Base-by-base conservation (phyloP, 1,140 invertebrate species). In the Zeugodacus cucurbitae region DNA sequence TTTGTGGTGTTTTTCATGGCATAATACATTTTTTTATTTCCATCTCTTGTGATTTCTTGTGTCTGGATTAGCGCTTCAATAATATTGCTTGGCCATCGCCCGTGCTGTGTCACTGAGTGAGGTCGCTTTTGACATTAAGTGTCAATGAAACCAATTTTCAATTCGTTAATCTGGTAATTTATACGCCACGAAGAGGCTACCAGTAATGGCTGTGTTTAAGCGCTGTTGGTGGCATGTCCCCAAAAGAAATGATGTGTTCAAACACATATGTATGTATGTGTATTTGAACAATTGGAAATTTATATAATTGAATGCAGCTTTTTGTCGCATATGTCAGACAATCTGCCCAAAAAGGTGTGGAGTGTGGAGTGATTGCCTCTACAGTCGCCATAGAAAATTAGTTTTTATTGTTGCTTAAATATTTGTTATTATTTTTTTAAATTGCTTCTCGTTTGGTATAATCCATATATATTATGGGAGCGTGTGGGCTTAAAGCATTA, bases 161-260 rank as follows among this genome's bases (percentile, higher is more conserved):
- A 90, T 91, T 92, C 91, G 89, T 91, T 92, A 92, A 91, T 91
- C 90, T 90, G 89, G 78, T 92, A 91, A 92, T 91, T 92, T 91
- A 92, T 91, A 41, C 41, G 74, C 41, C 44, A 48, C 41, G 26
- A n/a, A 48, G 74, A 82, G 26, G 74, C 74, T 82, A 82, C 74
- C 41, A 44, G 41, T 82, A 82, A 82, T 82, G 74, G 22, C 22
- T 48, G 41, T 82, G 41, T 54, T 70, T 85, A 88, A 34, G 37
- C 78, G 78, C 41, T 26, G 74, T 48, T 82, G 74, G 74, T 82
- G 74, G 74, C 11, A 82, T 82, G 37, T 82, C 41, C 70, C 32
- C 67, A 37, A 37, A 74, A 67, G n/a, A 41, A 26, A 41, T 54
- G 17, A 10, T 82, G 34, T 8, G 34, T 44, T 11, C n/a, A 48